Conservation (phyloP, 2,113 vertebrate species). For the Solea solea region DNA sequence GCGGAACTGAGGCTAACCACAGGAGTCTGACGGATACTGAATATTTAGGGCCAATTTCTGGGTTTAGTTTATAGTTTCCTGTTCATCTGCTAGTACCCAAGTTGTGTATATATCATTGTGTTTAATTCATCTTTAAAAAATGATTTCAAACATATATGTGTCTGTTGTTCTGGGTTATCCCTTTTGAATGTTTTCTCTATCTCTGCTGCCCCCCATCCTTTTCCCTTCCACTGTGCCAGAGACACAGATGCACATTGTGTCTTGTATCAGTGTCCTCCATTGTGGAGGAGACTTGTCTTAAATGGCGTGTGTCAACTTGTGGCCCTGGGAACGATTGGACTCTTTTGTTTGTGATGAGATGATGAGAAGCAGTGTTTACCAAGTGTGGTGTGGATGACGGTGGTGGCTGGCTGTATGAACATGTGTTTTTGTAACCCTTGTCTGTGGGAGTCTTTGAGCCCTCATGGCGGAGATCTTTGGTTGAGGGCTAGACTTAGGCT, state of each 20-base stretch:
- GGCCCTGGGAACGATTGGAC: constrained; percentile 70
- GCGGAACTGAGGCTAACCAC: too few relatives aligned
- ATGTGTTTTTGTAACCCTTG: constrained; percentile 9
- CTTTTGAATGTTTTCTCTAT: neutral
- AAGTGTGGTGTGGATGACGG: constrained; percentile 59
- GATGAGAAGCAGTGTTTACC: constrained; percentile 72
- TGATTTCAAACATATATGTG: too few relatives aligned
- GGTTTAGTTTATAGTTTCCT: too few relatives aligned
- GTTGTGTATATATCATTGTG: too few relatives aligned
- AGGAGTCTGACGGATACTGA: too few relatives aligned
- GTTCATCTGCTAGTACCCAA: too few relatives aligned
- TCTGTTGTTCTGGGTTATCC: too few relatives aligned
- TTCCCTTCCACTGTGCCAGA: constrained; percentile 28
- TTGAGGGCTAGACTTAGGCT: constrained; percentile 55
- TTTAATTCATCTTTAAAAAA: too few relatives aligned
- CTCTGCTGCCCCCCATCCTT: constrained; percentile 7
- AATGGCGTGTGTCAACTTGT: constrained; percentile 73
- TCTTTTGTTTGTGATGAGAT: constrained; percentile 71
- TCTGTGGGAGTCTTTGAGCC: constrained; percentile 12
- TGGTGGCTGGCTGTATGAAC: constrained; percentile 39
- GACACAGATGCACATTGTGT: constrained; percentile 69
- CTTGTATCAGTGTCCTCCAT: constrained; percentile 56
- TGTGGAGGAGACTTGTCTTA: constrained; percentile 62
- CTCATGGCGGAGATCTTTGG: constrained; percentile 42
- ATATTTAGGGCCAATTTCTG: too few relatives aligned